A percentile compares a stretch with the other conserved stretches of the same genome.
phyloP scores from a whole-genome alignment of 2,113 vertebrate genomes.

The Megaleporinus macrocephalus region DNA sequence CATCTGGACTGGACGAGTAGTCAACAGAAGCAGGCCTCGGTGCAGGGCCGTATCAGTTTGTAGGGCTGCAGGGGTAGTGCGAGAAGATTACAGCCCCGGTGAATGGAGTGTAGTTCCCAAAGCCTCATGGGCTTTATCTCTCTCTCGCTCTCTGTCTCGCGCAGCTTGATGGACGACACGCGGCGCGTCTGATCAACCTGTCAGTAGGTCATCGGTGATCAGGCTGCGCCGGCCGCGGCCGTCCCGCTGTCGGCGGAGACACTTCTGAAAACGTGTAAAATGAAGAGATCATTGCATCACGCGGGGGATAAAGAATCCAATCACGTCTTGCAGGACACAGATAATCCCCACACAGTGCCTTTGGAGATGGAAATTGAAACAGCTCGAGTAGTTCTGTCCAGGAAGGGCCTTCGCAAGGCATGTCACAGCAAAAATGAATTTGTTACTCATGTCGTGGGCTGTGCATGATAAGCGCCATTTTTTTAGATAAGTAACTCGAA shows the following conservation, averaged over 20 bases:
- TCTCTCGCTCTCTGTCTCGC: conserved; percentile 23
- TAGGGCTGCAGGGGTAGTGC: conserved; percentile 21
- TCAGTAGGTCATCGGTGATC: conserved; percentile 14
- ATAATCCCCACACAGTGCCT: conserved; percentile 34
- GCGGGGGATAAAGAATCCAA: conserved; percentile 19
- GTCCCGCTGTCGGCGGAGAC: not conserved
- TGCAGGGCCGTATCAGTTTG: conserved; percentile 26
- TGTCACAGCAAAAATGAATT: conserved; percentile 21
- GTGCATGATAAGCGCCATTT: not conserved
- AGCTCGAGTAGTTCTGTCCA: conserved; percentile 11
- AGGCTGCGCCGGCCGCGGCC: not conserved
- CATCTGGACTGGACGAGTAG: not conserved
- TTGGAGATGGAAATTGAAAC: conserved; percentile 24
- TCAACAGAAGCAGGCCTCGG: conserved; percentile 20
- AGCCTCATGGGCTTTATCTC: conserved; percentile 25
- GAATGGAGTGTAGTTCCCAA: conserved; percentile 1
- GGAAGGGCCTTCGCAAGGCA: conserved; percentile 6
- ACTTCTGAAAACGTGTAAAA: conserved; percentile 13
- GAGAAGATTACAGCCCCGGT: conserved; percentile 36
- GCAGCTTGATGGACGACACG: conserved; percentile 22
- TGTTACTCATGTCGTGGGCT: not conserved
- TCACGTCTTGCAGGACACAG: conserved; percentile 6
- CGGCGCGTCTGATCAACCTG: conserved; percentile 16
- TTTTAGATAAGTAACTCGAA: not conserved
- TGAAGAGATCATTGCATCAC: conserved; percentile 28